Conservation (phyloP, 1,140 invertebrate species). For the Drosophila ficusphila region DNA sequence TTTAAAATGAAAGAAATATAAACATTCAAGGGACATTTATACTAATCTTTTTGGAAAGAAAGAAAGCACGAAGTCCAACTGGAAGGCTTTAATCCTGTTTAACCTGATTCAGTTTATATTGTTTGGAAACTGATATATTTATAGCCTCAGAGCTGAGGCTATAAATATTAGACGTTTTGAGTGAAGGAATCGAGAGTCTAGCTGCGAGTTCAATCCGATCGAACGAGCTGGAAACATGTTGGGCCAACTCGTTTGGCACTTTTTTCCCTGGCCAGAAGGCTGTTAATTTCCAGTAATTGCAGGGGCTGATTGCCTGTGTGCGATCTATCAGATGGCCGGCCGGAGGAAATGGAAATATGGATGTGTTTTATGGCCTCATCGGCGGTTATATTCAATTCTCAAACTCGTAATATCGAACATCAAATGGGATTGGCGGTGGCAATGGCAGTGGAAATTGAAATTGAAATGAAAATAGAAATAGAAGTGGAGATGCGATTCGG, state of each 20-base stretch:
- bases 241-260: conserved; percentile 35
- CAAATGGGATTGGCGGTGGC: too few species aligned
- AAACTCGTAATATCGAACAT: conserved; percentile 26
- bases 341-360: neutral
- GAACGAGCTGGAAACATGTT: neutral
- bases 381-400: conserved; percentile 46
- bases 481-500: neutral
- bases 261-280: neutral
- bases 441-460: conserved; percentile 15
- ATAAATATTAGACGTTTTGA: conserved; percentile 1
- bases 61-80: neutral
- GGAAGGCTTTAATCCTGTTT: conserved; percentile 6
- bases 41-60: too few species aligned
- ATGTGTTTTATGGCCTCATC: conserved; percentile 64
- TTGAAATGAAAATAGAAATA: conserved; percentile 13
- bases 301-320: conserved; percentile 12
- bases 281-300: conserved; percentile 48
- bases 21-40: too few species aligned
- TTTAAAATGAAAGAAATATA: too few species aligned
- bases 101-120: conserved; percentile 7
- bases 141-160: neutral
- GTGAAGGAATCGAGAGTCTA: neutral
- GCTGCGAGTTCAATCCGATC: neutral
- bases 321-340: conserved; percentile 12
- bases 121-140: conserved; percentile 8